phyloP scores from a whole-genome alignment of 2,113 vertebrate genomes.

The Sinocyclocheilus anophthalmus region DNA sequence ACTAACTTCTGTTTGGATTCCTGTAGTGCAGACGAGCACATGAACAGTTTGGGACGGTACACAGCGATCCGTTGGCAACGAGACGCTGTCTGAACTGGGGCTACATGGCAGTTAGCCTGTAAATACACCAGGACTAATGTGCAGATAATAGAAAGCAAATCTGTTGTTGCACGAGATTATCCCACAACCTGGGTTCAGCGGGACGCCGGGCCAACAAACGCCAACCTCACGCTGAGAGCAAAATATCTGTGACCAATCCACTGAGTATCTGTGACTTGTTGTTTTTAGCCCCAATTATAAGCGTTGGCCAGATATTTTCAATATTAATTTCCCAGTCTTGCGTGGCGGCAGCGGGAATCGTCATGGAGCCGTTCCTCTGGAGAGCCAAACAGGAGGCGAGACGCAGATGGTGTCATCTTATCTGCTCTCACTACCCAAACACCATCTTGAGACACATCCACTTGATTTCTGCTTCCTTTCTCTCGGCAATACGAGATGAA shows the following conservation, averaged over 20 bases:
- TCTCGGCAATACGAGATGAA: constrained; percentile 1
- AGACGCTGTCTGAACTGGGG: constrained; percentile 54
- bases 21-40: background rate
- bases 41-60: background rate
- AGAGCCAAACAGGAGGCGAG: constrained; percentile 51
- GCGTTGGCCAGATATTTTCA: constrained; percentile 33
- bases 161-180: constrained; percentile 67
- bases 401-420: constrained; percentile 65
- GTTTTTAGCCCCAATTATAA: constrained; percentile 31
- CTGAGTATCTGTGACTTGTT: constrained; percentile 33
- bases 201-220: constrained; percentile 5
- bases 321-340: constrained; percentile 34
- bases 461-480: constrained; percentile 51
- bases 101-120: constrained; percentile 66
- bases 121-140: constrained; percentile 74
- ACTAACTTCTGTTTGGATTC: background rate
- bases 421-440: constrained; percentile 67
- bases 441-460: constrained; percentile 53
- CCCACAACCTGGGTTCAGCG: constrained; percentile 57
- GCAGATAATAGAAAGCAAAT: constrained; percentile 69
- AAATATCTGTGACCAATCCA: constrained; percentile 25
- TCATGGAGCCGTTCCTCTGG: constrained; percentile 43
- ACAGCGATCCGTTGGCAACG: constrained; percentile 47
- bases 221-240: constrained; percentile 14
- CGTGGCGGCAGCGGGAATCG: background rate